Evolutionary conservation across 2,888 invertebrate species (phyloP).

Genomic region (Rhabditoides inermis): DNA sequence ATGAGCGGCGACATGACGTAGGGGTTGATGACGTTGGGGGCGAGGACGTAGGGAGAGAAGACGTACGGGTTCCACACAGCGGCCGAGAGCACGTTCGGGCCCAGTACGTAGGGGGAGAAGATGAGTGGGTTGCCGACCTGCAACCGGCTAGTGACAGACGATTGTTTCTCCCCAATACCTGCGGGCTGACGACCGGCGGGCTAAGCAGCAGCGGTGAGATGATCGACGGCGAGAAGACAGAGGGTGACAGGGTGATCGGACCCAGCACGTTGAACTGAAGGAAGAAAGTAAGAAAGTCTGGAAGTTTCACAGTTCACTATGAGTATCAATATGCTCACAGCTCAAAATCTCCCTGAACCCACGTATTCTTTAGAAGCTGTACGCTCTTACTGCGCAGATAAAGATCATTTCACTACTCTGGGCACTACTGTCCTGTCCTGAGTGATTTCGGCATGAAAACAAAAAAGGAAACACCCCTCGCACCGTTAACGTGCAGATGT

Average conservation of each 20-base stretch:
- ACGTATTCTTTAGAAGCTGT: no score
- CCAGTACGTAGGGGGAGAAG: conserved; percentile 30
- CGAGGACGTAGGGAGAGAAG: conserved; percentile 30
- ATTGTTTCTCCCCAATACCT: conserved; percentile 6
- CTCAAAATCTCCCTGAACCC: no score
- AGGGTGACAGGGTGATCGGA: conserved; percentile 33
- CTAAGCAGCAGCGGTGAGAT: conserved; percentile 26
- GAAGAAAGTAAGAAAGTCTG: neutral
- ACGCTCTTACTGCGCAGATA: no score
- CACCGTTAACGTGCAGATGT: no score
- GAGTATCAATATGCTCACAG: neutral
- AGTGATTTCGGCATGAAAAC: no score
- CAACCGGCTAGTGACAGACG: neutral
- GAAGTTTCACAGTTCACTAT: neutral
- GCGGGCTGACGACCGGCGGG: conserved; percentile 35
- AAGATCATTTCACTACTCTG: no score
- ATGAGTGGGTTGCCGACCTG: conserved; percentile 28
- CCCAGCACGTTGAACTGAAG: conserved; percentile 28
- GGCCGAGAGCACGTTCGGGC: conserved; percentile 36
- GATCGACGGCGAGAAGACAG: conserved; percentile 34
- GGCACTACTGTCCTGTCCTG: no score
- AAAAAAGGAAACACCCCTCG: no score
- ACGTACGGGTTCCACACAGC: conserved; percentile 42
- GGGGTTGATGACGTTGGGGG: conserved; percentile 20
- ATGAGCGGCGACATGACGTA: conserved; percentile 16